Conservation (phyloP, 2,113 vertebrate species). For the Grallaria varia region DNA sequence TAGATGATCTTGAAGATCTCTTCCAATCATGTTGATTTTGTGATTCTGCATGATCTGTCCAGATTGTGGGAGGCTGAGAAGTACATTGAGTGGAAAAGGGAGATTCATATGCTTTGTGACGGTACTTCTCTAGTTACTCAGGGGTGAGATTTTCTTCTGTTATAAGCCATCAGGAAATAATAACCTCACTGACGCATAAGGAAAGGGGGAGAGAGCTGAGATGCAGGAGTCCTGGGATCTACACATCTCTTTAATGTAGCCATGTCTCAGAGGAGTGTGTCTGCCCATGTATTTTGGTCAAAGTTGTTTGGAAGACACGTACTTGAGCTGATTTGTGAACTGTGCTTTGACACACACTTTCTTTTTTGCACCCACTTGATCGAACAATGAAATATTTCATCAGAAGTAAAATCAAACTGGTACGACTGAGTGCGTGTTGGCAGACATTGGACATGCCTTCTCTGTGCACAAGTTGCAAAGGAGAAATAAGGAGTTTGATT, state of each 20-base stretch:
- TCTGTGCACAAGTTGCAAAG: not conserved
- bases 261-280: not conserved
- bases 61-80: not conserved
- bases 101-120: not conserved
- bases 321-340: not conserved
- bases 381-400: not conserved
- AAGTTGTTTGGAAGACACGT: not conserved
- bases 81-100: not conserved
- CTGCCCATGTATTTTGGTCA: not conserved
- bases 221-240: not conserved
- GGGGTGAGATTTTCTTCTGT: not conserved
- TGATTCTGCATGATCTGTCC: not conserved
- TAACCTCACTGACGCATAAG: not conserved
- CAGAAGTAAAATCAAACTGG: not conserved
- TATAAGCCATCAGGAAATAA: not conserved
- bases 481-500: conserved; percentile 1
- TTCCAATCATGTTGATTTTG: not conserved
- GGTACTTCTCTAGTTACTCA: not conserved
- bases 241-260: not conserved
- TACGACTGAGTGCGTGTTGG: not conserved
- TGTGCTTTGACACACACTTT: not conserved
- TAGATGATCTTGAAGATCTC: not conserved
- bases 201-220: not conserved
- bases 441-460: not conserved
- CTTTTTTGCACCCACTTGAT: not conserved